Percentiles rank a stretch among this genome's conserved stretches.
These are phyloP conservation scores for Volucella inanis DNA, from an alignment of 2,888 invertebrate species.

Conservation along the genomic window DNA sequence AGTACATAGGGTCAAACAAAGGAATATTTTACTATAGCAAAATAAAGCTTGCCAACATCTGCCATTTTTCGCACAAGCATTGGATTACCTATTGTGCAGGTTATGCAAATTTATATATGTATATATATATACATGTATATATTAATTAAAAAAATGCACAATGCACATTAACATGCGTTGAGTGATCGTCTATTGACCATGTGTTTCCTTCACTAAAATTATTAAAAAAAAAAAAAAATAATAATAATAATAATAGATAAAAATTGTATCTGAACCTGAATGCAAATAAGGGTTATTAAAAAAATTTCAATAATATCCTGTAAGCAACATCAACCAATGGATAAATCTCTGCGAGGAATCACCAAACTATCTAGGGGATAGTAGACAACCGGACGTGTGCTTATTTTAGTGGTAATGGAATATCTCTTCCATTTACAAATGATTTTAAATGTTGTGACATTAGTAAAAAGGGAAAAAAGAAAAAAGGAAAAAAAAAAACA, in stretches of 20 bases:
- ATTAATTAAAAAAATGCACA: no score
- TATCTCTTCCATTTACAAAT: constrained; percentile 21
- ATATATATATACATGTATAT: neutral
- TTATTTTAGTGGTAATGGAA: constrained; percentile 11
- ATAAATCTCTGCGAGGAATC: constrained; percentile 44
- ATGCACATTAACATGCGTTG: no score
- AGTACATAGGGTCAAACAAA: constrained; percentile 32
- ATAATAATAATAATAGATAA: no score
- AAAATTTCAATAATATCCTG: constrained; percentile 19
- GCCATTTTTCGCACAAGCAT: constrained; percentile 47
- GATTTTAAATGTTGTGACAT: constrained; percentile 52
- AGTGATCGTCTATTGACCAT: constrained; percentile 39
- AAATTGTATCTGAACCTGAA: neutral
- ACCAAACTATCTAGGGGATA: constrained; percentile 43
- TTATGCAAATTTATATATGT: constrained; percentile 52
- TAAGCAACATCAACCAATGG: constrained; percentile 37
- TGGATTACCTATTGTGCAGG: constrained; percentile 20
- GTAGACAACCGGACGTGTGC: constrained; percentile 7
- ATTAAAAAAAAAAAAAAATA: neutral
- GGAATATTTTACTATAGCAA: neutral
- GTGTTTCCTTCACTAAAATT: constrained; percentile 27
- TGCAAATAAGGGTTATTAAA: constrained; percentile 52
- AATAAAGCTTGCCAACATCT: constrained; percentile 60
- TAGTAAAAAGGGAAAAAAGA: constrained; percentile 7
- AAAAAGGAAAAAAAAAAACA: constrained; percentile 22